phyloP scores from a whole-genome alignment of 2,113 vertebrate species.

The Galbula dea region DNA sequence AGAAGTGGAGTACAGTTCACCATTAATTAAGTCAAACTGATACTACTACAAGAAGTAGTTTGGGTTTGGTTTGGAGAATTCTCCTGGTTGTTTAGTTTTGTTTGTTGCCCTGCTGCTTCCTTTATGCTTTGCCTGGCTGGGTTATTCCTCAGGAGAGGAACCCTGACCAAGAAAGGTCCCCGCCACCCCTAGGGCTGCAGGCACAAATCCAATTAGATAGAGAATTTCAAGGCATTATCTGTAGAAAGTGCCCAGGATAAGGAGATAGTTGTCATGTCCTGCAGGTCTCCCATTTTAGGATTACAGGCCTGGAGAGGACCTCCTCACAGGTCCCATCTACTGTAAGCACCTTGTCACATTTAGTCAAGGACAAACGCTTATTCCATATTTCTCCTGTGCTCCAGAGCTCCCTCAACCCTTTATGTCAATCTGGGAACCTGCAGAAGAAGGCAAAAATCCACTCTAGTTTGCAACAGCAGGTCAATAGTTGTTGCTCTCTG shows the following conservation, averaged over 20 bases:
- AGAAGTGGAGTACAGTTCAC: background rate
- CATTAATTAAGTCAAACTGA: background rate
- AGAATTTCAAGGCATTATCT: background rate
- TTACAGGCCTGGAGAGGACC: background rate
- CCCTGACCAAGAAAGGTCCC: background rate
- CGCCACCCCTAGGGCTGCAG: background rate
- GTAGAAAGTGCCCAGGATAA: background rate
- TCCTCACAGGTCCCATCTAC: background rate
- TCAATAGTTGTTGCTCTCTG: background rate
- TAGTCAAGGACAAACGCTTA: background rate
- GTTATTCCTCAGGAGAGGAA: background rate
- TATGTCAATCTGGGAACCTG: background rate
- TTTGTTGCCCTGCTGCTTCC: background rate
- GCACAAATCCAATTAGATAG: background rate
- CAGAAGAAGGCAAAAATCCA: background rate
- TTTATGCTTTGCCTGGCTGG: background rate
- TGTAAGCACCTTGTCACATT: background rate
- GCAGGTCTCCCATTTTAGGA: background rate
- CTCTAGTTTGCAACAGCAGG: background rate
- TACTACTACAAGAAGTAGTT: background rate
- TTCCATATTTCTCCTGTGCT: background rate
- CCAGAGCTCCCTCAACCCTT: background rate
- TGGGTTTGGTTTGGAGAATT: background rate
- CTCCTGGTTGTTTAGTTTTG: background rate
- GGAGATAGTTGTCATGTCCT: background rate